Conservation (phyloP, 1,140 invertebrate species). For the Rhyacophila brunnea region DNA sequence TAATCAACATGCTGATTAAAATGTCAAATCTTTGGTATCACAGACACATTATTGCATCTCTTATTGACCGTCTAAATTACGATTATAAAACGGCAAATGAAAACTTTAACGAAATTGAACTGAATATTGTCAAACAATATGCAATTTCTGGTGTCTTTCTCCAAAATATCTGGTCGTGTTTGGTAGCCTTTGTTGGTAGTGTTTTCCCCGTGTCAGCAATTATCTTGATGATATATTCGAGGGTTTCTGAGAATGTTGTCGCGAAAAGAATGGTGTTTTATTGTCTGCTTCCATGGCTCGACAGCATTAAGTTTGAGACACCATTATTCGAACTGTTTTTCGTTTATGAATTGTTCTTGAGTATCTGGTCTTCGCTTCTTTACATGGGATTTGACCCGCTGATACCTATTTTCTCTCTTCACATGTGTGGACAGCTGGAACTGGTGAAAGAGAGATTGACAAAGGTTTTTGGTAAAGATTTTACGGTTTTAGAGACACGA, state of each 20-base stretch:
- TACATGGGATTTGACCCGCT: conserved; percentile 22
- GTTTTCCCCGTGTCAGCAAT: conserved; percentile 4
- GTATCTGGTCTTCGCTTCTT: background rate
- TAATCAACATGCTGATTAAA: conserved; percentile 17
- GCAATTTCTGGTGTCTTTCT: conserved; percentile 5
- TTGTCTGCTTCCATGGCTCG: conserved; percentile 3
- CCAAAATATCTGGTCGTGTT: conserved; percentile 9
- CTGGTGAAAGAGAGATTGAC: conserved; percentile 16
- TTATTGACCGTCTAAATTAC: conserved; percentile 13
- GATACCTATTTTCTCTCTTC: conserved; percentile 15
- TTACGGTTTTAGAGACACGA: background rate
- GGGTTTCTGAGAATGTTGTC: background rate
- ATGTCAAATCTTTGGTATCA: conserved; percentile 6
- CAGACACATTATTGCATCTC: conserved; percentile 1
- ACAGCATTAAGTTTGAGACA: conserved; percentile 15
- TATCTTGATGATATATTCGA: conserved; percentile 12
- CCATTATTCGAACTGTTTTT: conserved; percentile 19
- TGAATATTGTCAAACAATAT: conserved; percentile 11
- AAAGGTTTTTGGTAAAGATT: conserved; percentile 4
- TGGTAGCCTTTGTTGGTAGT: background rate
- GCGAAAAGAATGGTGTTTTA: conserved; percentile 24
- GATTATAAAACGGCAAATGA: conserved; percentile 17
- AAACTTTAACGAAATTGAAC: conserved; percentile 2
- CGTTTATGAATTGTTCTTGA: conserved; percentile 13
- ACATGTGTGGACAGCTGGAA: conserved; percentile 26